Conservation (phyloP, 2,797 vertebrate species). For the Pangasius djambal region DNA sequence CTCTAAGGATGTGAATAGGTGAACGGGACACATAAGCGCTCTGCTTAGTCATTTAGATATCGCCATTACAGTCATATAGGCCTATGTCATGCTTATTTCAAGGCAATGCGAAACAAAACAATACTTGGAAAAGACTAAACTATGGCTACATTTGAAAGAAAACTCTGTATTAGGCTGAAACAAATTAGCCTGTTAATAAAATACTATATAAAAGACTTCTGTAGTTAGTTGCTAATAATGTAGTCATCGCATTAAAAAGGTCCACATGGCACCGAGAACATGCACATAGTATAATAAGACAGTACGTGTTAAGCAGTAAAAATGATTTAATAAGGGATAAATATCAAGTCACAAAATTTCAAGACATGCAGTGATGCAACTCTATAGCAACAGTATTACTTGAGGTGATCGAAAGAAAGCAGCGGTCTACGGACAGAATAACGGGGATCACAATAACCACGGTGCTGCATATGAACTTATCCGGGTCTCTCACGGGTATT, state of each 20-base stretch:
- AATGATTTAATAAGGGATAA: not conserved
- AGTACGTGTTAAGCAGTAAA: not conserved
- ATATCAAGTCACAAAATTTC: conserved; percentile 31
- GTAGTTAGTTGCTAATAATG: not conserved
- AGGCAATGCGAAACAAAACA: not conserved
- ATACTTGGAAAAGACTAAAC: not conserved
- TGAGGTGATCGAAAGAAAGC: conserved; percentile 29
- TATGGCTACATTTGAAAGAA: not conserved
- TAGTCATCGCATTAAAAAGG: not conserved
- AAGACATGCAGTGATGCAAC: conserved; percentile 36
- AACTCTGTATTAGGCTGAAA: not conserved
- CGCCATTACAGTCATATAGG: not conserved
- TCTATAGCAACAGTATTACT: conserved; percentile 21
- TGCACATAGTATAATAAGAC: not conserved
- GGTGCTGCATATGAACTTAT: not conserved
- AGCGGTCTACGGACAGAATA: not conserved
- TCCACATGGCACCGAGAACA: not conserved
- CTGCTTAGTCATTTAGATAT: not conserved
- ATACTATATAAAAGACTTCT: not conserved
- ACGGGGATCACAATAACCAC: not conserved
- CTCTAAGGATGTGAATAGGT: not conserved
- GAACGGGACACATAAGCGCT: not conserved
- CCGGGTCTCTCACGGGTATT: not conserved
- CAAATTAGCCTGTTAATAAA: not conserved
- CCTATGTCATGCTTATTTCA: not conserved